phyloP scores from a whole-genome alignment of 2,113 vertebrate genomes.

The Calonectris borealis region DNA sequence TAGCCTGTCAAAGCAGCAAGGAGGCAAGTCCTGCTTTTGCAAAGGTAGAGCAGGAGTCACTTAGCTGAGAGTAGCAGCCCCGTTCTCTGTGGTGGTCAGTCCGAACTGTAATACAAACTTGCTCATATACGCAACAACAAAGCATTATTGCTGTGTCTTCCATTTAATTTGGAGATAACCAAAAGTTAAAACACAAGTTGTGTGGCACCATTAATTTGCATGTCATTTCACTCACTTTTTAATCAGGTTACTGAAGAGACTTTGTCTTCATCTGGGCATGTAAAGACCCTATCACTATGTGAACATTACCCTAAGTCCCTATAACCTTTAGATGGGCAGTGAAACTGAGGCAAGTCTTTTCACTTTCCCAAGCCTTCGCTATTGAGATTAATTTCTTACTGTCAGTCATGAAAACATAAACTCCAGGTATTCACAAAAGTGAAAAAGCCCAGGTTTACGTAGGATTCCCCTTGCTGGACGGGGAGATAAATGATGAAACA shows the following conservation, averaged over 20 bases:
- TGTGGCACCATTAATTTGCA: neutral
- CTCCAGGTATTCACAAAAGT: neutral
- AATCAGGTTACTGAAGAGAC: neutral
- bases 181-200: neutral
- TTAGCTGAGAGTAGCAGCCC: neutral
- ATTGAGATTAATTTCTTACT: neutral
- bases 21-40: neutral
- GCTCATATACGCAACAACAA: neutral
- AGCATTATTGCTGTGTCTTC: neutral
- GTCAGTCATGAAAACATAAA: neutral
- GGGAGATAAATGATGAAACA: constrained; percentile 19
- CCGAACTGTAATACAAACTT: neutral
- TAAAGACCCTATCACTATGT: neutral
- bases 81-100: neutral
- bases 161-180: neutral
- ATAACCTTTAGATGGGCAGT: neutral
- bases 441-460: neutral
- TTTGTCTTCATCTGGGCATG: neutral
- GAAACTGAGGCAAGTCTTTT: neutral
- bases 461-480: neutral
- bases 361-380: neutral
- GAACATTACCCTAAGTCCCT: neutral
- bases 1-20: neutral
- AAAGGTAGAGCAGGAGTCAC: neutral
- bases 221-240: neutral